Evolutionary conservation across 2,113 vertebrate species (phyloP).

Genomic region (Sinocyclocheilus anophthalmus): DNA sequence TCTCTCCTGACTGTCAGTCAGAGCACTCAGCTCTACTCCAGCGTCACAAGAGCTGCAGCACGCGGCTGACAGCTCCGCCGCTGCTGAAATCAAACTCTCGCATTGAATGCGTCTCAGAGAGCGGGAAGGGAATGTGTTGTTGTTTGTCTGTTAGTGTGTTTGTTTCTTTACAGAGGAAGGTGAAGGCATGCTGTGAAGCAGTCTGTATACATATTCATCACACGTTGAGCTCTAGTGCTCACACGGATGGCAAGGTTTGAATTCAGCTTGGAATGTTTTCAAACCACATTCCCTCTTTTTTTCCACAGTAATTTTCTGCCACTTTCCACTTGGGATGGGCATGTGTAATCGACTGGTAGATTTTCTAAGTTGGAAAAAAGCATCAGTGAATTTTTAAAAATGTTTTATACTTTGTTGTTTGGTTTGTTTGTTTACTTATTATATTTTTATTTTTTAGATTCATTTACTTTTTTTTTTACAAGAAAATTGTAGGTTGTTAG

Average conservation of each 20-base stretch:
- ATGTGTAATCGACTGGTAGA: too few species aligned
- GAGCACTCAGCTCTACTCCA: slow-evolving; percentile 20
- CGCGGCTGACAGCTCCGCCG: background rate
- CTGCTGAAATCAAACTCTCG: slow-evolving; percentile 9
- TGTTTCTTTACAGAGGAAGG: background rate
- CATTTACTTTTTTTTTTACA: too few species aligned
- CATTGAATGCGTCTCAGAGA: background rate
- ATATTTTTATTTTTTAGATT: too few species aligned
- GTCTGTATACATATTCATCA: background rate
- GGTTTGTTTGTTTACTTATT: too few species aligned
- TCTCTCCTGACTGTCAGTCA: slow-evolving; percentile 40
- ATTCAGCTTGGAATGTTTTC: background rate
- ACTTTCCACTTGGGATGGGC: background rate
- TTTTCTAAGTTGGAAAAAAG: too few species aligned
- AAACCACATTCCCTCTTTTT: background rate
- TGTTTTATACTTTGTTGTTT: too few species aligned
- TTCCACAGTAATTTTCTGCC: background rate
- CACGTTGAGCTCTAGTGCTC: background rate
- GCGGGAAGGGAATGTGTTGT: background rate
- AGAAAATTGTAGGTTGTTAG: too few species aligned
- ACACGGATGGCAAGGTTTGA: background rate
- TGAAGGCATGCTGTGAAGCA: background rate
- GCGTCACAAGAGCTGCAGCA: slow-evolving; percentile 3
- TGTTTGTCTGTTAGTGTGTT: slow-evolving; percentile 20
- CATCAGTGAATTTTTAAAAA: too few species aligned